A percentile compares a stretch with the other conserved stretches of the same genome.
These are phyloP conservation scores for Scaptomyza graminum DNA, from an alignment of 1,140 invertebrate genomes.

Conservation along the genomic window DNA sequence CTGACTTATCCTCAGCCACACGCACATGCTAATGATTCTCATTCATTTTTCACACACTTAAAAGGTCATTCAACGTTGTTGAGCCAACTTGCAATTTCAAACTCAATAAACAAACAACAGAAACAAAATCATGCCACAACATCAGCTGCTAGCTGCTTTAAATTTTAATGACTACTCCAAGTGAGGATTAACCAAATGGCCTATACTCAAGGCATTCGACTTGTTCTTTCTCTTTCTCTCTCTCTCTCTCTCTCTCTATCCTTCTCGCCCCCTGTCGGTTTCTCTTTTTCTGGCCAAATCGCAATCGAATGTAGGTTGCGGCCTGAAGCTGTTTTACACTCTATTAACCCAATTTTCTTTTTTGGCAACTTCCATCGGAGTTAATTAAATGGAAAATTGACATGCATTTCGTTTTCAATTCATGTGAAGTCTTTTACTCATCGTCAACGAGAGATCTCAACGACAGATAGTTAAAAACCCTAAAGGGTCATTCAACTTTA, in stretches of 20 bases:
- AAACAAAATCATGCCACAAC: slow-evolving; percentile 16
- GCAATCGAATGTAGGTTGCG: slow-evolving; percentile 70
- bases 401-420: slow-evolving; percentile 49
- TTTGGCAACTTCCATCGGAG: slow-evolving; percentile 61
- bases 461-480: slow-evolving; percentile 22
- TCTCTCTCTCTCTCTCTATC: no score
- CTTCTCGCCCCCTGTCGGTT: background rate
- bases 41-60: slow-evolving; percentile 18
- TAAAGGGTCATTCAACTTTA: slow-evolving; percentile 43
- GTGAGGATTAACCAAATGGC: slow-evolving; percentile 57
- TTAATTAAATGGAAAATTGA: slow-evolving; percentile 81
- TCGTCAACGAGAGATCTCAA: slow-evolving; percentile 27
- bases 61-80: slow-evolving; percentile 12
- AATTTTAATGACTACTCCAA: slow-evolving; percentile 72
- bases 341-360: slow-evolving; percentile 81
- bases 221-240: background rate
- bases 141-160: slow-evolving; percentile 55
- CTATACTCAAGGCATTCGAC: background rate
- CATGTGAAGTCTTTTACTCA: slow-evolving; percentile 14
- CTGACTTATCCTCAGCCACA: background rate
- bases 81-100: slow-evolving; percentile 11
- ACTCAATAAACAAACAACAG: slow-evolving; percentile 15
- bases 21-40: slow-evolving; percentile 13
- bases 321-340: slow-evolving; percentile 68
- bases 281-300: background rate